These are phyloP conservation scores for Pyrgus malvae DNA, from an alignment of 2,888 invertebrate genomes.

Conservation along the genomic window DNA sequence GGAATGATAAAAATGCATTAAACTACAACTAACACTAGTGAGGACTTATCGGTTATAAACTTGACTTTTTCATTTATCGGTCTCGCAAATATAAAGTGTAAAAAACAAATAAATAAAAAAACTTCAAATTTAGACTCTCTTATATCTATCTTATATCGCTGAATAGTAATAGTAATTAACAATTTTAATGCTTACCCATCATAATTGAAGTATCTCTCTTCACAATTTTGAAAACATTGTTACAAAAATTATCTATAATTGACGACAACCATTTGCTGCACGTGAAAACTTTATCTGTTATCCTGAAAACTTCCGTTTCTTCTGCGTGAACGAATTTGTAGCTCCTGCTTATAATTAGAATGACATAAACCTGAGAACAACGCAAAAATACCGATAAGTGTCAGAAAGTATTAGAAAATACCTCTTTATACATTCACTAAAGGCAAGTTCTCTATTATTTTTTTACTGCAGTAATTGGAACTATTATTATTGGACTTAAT, in stretches of 20 bases:
- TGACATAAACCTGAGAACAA: slow-evolving; percentile 55
- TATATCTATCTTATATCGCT: not conserved
- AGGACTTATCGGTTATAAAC: too few species aligned
- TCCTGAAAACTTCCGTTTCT: slow-evolving; percentile 44
- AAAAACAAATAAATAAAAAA: too few species aligned
- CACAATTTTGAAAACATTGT: slow-evolving; percentile 61
- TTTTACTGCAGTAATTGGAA: too few species aligned
- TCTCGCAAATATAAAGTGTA: too few species aligned
- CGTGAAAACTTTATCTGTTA: slow-evolving; percentile 55
- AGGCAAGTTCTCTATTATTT: too few species aligned
- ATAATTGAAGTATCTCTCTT: slow-evolving; percentile 65
- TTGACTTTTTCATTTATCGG: too few species aligned
- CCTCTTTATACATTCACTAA: too few species aligned
- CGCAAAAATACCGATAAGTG: not conserved
- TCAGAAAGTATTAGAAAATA: too few species aligned
- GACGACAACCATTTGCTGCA: slow-evolving; percentile 64
- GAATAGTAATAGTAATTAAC: not conserved
- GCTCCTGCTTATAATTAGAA: slow-evolving; percentile 47
- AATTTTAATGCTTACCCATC: slow-evolving; percentile 51
- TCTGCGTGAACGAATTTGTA: slow-evolving; percentile 38
- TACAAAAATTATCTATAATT: slow-evolving; percentile 61
- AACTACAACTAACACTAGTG: too few species aligned
- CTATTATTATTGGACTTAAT: too few species aligned
- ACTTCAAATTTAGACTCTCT: too few species aligned
- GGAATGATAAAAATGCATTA: too few species aligned